Evolutionary conservation across 2,797 vertebrate genomes (phyloP).

Genomic region (Garrulus glandarius): DNA sequence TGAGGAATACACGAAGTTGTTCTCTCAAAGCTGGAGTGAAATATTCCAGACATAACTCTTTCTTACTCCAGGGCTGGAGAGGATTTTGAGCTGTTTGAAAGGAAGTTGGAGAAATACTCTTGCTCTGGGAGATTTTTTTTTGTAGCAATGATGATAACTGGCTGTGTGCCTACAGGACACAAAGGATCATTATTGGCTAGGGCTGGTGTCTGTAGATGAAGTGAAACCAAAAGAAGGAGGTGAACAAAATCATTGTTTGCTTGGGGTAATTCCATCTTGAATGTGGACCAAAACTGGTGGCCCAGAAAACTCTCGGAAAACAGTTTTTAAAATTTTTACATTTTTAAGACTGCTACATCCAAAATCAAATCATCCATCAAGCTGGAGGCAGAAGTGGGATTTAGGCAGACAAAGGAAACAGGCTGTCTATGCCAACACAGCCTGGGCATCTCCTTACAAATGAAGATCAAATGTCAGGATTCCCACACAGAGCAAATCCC

Average conservation of each 20-base stretch:
- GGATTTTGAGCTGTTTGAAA: slow-evolving; percentile 38
- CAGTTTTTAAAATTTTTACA: neutral
- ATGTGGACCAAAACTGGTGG: neutral
- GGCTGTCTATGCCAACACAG: neutral
- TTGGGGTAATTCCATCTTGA: neutral
- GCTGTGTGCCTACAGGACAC: neutral
- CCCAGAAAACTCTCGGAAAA: neutral
- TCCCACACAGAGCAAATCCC: neutral
- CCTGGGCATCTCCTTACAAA: neutral
- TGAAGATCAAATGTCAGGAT: neutral
- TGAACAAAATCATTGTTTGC: neutral
- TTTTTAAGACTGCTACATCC: neutral
- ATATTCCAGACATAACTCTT: slow-evolving; percentile 61
- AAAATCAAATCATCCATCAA: neutral
- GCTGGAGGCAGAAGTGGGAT: neutral
- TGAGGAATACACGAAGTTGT: slow-evolving; percentile 51
- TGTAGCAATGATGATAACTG: neutral
- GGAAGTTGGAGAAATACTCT: slow-evolving; percentile 38
- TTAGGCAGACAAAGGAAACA: neutral
- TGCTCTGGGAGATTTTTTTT: neutral
- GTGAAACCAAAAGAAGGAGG: neutral
- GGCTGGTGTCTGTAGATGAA: neutral
- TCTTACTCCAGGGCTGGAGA: neutral
- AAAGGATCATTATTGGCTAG: neutral
- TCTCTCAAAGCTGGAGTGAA: slow-evolving; percentile 49